Evolutionary conservation across 2,888 invertebrate genomes (phyloP).

Genomic region (Eugnorisma glareosa): DNA sequence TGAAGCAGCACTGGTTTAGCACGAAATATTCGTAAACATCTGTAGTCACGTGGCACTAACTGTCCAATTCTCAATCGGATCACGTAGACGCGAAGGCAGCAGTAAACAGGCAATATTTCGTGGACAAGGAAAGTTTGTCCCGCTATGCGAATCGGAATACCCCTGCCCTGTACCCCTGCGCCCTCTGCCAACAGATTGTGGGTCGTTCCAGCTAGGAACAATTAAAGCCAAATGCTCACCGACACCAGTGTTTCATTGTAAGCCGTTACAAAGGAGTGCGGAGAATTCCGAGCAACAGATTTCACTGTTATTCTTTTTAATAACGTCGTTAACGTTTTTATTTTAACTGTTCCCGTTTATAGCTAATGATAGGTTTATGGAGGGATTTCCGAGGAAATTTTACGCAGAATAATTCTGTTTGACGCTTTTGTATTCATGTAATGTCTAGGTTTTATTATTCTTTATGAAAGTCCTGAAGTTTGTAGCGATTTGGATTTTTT

Average conservation of each 20-base stretch:
- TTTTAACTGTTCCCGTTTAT: conserved; percentile 62
- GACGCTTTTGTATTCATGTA: conserved; percentile 44
- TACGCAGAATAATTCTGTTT: conserved; percentile 28
- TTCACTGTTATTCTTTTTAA: conserved; percentile 73
- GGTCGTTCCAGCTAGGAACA: conserved; percentile 72
- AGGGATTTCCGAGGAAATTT: conserved; percentile 36
- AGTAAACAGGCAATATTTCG: conserved; percentile 79
- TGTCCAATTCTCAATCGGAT: conserved; percentile 76
- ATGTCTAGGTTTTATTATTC: conserved; percentile 43
- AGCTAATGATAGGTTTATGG: conserved; percentile 63
- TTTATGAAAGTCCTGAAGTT: conserved; percentile 27
- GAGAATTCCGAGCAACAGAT: conserved; percentile 72
- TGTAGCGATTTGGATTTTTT: conserved; percentile 14
- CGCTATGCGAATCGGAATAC: conserved; percentile 55
- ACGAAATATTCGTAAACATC: conserved; percentile 64
- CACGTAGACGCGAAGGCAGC: conserved; percentile 76
- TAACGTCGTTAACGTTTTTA: conserved; percentile 66
- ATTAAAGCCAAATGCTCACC: conserved; percentile 80
- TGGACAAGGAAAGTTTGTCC: conserved; percentile 77
- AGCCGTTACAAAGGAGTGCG: conserved; percentile 72
- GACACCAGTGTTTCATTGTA: conserved; percentile 76
- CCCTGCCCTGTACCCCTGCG: conserved; percentile 5
- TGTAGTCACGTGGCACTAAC: conserved; percentile 77
- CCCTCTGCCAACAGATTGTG: conserved; percentile 69
- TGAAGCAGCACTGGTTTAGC: conserved; percentile 50